Evolutionary conservation across 2,797 vertebrate species (phyloP).

Genomic region (Myripristis murdjan): DNA sequence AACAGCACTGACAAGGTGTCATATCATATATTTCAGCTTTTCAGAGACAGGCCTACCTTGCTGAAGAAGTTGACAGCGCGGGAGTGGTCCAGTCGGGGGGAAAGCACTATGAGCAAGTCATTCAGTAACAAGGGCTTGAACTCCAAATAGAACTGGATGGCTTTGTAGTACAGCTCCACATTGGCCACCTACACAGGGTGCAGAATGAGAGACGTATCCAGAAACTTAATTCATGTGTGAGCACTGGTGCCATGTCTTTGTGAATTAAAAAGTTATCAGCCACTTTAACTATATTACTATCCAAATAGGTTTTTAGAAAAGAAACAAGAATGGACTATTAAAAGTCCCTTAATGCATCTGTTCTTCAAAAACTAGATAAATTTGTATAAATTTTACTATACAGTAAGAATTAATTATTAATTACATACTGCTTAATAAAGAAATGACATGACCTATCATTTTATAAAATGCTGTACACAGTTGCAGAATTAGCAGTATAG

Average conservation of each 20-base stretch:
- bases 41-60: conserved; percentile 87
- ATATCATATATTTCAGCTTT: not conserved
- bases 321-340: not conserved
- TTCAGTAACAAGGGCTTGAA: conserved; percentile 99
- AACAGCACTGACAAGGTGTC: not conserved
- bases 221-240: not conserved
- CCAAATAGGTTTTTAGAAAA: not conserved
- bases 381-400: too few relatives aligned
- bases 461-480: too few relatives aligned
- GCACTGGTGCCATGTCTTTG: not conserved
- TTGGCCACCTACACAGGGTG: conserved; percentile 93
- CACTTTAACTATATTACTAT: not conserved
- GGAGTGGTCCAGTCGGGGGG: conserved; percentile 97
- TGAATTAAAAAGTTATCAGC: not conserved
- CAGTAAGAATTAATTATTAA: too few relatives aligned
- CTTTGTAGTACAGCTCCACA: conserved; percentile 99
- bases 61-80: conserved; percentile 97
- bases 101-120: conserved; percentile 97
- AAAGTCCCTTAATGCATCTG: too few relatives aligned
- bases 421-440: too few relatives aligned
- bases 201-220: not conserved
- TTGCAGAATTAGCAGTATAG: too few relatives aligned
- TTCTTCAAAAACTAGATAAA: too few relatives aligned
- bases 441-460: too few relatives aligned
- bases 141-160: conserved; percentile 97